Evolutionary conservation across 1,140 invertebrate species (phyloP), one percentile per base, ranked within the genome.

Genomic region (Caerostris darwini): DNA sequence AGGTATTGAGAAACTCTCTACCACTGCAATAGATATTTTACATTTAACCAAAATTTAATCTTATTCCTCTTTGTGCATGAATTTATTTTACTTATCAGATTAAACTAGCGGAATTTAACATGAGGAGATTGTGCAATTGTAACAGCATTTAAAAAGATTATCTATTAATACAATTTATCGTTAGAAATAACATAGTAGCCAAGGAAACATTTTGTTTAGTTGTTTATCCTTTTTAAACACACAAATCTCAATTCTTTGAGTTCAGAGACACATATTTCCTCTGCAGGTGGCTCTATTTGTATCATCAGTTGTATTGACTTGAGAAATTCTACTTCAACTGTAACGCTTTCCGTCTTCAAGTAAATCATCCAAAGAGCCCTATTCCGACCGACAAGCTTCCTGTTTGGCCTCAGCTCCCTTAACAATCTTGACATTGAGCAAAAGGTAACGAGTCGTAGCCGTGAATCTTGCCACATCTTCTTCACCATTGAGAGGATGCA

Each of bases 391-490:
- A 61, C 71, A 77, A 58, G 61, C 71, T 92, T 92, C 90, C 90
- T 92, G 90, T 92, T 92, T 92, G 77, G 34, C 58, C 6, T 57
- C 8, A 64, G 5, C 57, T 64, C 58, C 6, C 19, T 57, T 3
- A 92, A 92, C 90, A 92, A 83, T 85, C 83, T 59, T 58, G 83
- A 85, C 90, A 85, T 92, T 92, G 90, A 92, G 90, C 12, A 85
- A 67, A 85, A 92, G 92, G 92, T 93, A 93, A 93, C 92, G 92
- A 93, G 92, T 93, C 92, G 92, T 86, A 93, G 92, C 92, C 92
- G 92, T 87, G 92, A 93, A 93, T 93, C 92, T 93, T 87, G 92
- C 83, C 92, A 93, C 92, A 93, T 93, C 19, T 93, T 87, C 90
- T 92, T 61, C 77, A 92, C 58, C 90, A 58, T 34, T 64, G 57